A percentile compares a stretch with the other conserved stretches of the same genome.
These are phyloP conservation scores for Bruchidius siliquastri DNA, from an alignment of 2,888 invertebrate species.

Conservation along the genomic window DNA sequence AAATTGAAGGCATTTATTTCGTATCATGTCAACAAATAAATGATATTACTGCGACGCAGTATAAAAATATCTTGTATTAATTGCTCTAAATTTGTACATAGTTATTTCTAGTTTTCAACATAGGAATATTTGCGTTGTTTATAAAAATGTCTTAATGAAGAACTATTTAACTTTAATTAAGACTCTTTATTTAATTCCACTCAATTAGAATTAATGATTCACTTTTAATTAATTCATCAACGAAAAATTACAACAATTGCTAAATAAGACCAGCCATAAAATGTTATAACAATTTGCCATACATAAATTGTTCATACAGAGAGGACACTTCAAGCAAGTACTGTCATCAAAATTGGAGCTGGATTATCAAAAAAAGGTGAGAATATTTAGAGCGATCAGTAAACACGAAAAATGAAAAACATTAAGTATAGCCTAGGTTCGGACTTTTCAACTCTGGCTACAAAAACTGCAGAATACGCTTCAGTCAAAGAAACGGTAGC, in stretches of 20 bases:
- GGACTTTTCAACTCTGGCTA: too few relatives aligned
- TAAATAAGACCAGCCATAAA: not conserved
- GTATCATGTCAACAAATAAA: too few relatives aligned
- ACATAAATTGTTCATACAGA: not conserved
- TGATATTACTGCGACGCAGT: not conserved
- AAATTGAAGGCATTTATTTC: too few relatives aligned
- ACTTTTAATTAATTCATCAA: conserved; percentile 31
- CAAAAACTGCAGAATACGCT: too few relatives aligned
- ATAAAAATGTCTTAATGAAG: conserved; percentile 5
- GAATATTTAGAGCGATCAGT: too few relatives aligned
- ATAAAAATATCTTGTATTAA: not conserved
- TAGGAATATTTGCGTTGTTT: not conserved
- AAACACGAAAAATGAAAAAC: too few relatives aligned
- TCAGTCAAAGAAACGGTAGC: too few relatives aligned
- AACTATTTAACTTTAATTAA: conserved; percentile 35
- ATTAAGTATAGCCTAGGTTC: too few relatives aligned
- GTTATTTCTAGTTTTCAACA: not conserved
- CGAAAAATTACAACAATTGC: conserved; percentile 18
- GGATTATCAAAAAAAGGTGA: too few relatives aligned
- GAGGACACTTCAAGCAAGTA: not conserved
- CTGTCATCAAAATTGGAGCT: too few relatives aligned
- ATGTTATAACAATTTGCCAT: not conserved
- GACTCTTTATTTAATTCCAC: conserved; percentile 36
- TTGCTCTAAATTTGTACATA: not conserved
- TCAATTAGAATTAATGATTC: conserved; percentile 34